Percentiles rank a stretch among this genome's conserved stretches.
Conservation (phyloP, 92 coral and sea anemone species). For the Zoanthus solanderi region DNA sequence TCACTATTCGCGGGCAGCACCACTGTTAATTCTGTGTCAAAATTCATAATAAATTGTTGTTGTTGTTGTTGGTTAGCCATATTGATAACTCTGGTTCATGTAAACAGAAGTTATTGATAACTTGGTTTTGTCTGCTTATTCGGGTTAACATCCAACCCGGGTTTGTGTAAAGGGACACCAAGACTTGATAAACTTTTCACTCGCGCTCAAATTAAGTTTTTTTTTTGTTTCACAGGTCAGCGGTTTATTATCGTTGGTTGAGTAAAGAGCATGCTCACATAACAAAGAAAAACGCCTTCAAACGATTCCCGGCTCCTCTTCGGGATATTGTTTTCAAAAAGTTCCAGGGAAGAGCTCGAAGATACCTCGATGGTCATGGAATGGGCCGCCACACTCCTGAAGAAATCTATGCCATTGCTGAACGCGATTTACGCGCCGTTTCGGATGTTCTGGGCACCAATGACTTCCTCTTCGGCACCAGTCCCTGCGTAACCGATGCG, state of each 20-base stretch:
- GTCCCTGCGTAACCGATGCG: constrained; percentile 82
- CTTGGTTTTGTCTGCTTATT: too few species aligned
- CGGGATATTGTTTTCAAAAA: constrained; percentile 56
- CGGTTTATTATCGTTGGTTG: constrained; percentile 78
- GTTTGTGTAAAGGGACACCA: too few species aligned
- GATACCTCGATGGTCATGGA: constrained; percentile 76
- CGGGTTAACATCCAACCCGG: too few species aligned
- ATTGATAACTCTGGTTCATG: too few species aligned
- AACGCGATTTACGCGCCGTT: constrained; percentile 82
- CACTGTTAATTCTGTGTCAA: too few species aligned
- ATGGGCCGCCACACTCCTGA: constrained; percentile 90
- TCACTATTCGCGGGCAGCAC: too few species aligned
- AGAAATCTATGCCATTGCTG: constrained; percentile 82
- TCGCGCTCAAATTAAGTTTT: not conserved
- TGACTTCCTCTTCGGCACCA: constrained; percentile 82
- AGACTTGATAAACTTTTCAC: too few species aligned
- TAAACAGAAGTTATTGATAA: too few species aligned
- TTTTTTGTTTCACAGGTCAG: constrained; percentile 54
- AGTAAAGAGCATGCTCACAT: constrained; percentile 60
- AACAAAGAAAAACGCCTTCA: constrained; percentile 57
- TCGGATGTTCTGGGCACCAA: constrained; percentile 81
- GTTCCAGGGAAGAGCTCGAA: constrained; percentile 63
- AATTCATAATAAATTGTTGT: too few species aligned
- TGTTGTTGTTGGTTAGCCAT: too few species aligned
- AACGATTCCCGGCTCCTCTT: constrained; percentile 58